A percentile compares a stretch with the other conserved stretches of the same genome.
Conservation (phyloP, 2,113 vertebrate species). For the Pao palembangensis region DNA sequence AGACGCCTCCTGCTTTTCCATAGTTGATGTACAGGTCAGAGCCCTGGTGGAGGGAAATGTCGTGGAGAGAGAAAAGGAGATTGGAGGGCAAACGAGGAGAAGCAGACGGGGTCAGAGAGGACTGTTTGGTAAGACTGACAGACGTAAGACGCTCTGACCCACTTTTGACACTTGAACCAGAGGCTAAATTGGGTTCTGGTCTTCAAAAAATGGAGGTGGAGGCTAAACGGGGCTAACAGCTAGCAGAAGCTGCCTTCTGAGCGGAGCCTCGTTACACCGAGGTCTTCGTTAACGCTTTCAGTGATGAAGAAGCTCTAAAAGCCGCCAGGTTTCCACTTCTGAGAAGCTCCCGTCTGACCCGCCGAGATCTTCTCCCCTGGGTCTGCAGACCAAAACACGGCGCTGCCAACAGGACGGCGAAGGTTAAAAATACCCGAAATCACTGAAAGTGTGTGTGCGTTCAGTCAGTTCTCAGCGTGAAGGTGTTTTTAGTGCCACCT, state of each 20-base stretch:
- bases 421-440: slow-evolving; percentile 10
- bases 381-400: background rate
- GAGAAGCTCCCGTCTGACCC: too few relatives aligned
- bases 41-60: slow-evolving; percentile 22
- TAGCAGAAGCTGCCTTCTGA: too few relatives aligned
- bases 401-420: background rate
- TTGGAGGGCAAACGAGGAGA: background rate
- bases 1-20: slow-evolving; percentile 15
- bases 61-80: slow-evolving; percentile 4
- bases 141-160: too few relatives aligned
- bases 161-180: too few relatives aligned
- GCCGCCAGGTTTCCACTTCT: too few relatives aligned
- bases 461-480: slow-evolving; percentile 28
- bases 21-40: slow-evolving; percentile 42
- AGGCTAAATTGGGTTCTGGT: too few relatives aligned
- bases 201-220: too few relatives aligned
- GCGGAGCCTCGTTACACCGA: too few relatives aligned
- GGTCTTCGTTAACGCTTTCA: too few relatives aligned
- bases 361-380: background rate
- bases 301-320: too few relatives aligned
- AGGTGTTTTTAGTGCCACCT: slow-evolving; percentile 22
- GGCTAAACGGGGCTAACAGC: too few relatives aligned
- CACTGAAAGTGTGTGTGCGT: slow-evolving; percentile 15
- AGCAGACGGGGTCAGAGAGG: background rate
- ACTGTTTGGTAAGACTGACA: slow-evolving; percentile 11